phyloP scores from a whole-genome alignment of 1,140 invertebrate genomes.

The Drosophila arawakana region DNA sequence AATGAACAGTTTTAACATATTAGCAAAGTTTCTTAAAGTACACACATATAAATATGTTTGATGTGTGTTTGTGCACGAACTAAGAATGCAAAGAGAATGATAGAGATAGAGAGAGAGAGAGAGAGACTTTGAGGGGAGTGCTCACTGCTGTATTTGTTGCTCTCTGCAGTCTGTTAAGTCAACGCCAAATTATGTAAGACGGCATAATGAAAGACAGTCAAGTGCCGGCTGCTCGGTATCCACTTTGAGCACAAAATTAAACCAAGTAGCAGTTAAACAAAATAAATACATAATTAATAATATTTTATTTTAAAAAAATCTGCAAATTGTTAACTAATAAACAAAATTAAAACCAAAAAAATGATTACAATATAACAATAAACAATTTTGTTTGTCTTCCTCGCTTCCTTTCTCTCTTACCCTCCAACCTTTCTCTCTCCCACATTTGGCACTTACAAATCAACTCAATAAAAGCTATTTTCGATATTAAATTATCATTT shows the following conservation, averaged over 20 bases:
- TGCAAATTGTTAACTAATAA: too few species aligned
- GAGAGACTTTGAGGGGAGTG: background rate
- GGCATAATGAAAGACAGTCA: slow-evolving; percentile 30
- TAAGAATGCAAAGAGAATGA: slow-evolving; percentile 1
- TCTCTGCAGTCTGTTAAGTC: slow-evolving; percentile 18
- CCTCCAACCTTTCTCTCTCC: background rate
- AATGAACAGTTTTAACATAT: slow-evolving; percentile 83
- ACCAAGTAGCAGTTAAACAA: background rate
- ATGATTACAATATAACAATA: too few species aligned
- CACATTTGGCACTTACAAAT: slow-evolving; percentile 45
- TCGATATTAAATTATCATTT: slow-evolving; percentile 81
- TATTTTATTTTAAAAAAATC: too few species aligned
- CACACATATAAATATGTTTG: slow-evolving; percentile 79
- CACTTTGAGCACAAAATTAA: background rate
- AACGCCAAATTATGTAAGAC: slow-evolving; percentile 38
- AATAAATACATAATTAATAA: too few species aligned
- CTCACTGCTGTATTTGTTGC: slow-evolving; percentile 9
- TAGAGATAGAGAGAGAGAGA: background rate
- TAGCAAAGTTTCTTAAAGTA: slow-evolving; percentile 83
- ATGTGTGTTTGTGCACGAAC: slow-evolving; percentile 56
- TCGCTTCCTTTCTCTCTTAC: too few species aligned
- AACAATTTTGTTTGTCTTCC: too few species aligned
- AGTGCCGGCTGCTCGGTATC: slow-evolving; percentile 9
- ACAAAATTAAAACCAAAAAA: too few species aligned
- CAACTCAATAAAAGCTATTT: slow-evolving; percentile 79